phyloP scores from a whole-genome alignment of 1,140 invertebrate genomes.

The Aphelenchoides besseyi region DNA sequence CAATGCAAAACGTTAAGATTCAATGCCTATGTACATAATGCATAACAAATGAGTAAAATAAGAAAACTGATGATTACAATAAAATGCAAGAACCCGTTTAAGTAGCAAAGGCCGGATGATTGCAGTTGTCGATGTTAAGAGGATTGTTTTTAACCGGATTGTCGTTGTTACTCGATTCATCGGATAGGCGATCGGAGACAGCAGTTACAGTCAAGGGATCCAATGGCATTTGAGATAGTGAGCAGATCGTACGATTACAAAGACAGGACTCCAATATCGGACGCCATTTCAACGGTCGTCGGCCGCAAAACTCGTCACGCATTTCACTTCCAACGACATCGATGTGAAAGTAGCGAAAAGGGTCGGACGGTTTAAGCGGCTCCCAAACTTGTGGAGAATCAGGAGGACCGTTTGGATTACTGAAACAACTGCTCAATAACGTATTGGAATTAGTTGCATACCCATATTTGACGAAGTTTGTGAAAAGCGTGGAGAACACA shows the following conservation, averaged over 20 bases:
- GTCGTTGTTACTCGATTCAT: not conserved
- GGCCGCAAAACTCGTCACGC: not conserved
- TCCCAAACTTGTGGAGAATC: not conserved
- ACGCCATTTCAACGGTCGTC: conserved; percentile 3
- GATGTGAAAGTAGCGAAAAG: not conserved
- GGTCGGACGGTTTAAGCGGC: not conserved
- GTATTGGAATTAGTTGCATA: conserved; percentile 22
- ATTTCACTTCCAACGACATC: not conserved
- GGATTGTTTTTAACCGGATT: conserved; percentile 1
- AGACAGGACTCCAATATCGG: not conserved
- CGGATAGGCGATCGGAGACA: not conserved
- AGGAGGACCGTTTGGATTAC: not conserved
- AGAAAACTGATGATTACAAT: not conserved
- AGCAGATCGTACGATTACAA: not conserved
- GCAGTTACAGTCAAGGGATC: not conserved
- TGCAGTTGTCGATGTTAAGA: not conserved
- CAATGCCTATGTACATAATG: not conserved
- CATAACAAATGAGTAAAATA: not conserved
- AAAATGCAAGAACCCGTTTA: not conserved
- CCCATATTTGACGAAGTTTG: conserved; percentile 50
- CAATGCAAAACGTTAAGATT: too few species aligned
- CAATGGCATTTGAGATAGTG: not conserved
- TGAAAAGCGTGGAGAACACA: conserved; percentile 35
- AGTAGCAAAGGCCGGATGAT: not conserved
- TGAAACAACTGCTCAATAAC: not conserved